Evolutionary conservation across 2,888 invertebrate species (phyloP), one percentile per base, ranked within the genome.

Genomic region (Melinaea menophilus): DNA sequence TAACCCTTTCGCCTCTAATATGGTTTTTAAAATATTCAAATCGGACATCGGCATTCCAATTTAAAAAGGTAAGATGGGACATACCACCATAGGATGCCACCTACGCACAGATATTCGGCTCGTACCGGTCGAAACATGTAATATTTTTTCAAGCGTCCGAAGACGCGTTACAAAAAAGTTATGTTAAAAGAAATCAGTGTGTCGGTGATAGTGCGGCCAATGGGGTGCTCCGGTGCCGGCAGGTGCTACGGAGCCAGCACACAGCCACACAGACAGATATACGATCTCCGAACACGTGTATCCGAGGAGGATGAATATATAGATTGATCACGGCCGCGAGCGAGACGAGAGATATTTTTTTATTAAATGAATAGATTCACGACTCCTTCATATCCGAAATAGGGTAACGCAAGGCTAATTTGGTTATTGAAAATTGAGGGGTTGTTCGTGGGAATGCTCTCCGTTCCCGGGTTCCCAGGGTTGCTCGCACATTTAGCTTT

Each of bases 371-470:
- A 90, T 90, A 90, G 88, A 90, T 90, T 89, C 91, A 90, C 87
- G 86, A 90, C 86, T 90, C 88, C 88, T 88, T 86, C 88, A 85
- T 90, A 88, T 89, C 85, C 88, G 86, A 91, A 90, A 91, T 90
- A 89, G 91, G 91, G 91, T 91, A 91, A 91, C 90, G 90, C 88
- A 90, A 90, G 89, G 90, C 90, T 91, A 91, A 91, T 91, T 91
- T 91, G 91, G 90, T 91, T 91, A 91, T 91, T 90, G 90, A 88
- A 89, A 88, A 90, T 90, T 88, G 90, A 88, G 91, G 91, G 91
- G 91, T 91, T 86, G 90, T 88, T 92, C 93, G 93, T 93, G 93
- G 93, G 93, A 93, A 93, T 92, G 91, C 90, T 88, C 85, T 87
- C 82, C 85, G 90, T 85, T 88, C 86, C 87, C 86, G 84, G 91